Conservation (phyloP, 2,113 vertebrate genomes). For the Vidua macroura region DNA sequence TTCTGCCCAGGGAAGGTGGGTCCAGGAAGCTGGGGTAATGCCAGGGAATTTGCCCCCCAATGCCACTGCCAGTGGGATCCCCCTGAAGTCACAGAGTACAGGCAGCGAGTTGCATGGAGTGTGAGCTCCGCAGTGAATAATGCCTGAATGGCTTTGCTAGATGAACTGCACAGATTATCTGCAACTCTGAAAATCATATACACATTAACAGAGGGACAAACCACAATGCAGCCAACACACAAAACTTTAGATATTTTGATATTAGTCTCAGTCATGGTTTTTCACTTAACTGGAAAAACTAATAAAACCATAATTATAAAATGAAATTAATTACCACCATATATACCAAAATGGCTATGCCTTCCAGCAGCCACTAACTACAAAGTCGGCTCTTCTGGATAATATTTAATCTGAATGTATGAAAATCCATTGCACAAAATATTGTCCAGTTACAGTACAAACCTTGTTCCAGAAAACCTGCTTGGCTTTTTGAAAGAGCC, state of each 20-base stretch:
- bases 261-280: not conserved
- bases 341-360: not conserved
- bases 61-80: not conserved
- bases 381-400: not conserved
- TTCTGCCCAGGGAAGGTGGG: not conserved
- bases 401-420: conserved; percentile 9
- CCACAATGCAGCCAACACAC: not conserved
- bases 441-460: conserved; percentile 1
- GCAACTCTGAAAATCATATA: not conserved
- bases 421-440: conserved; percentile 30
- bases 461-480: conserved; percentile 55
- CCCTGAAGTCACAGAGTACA: not conserved
- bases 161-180: not conserved
- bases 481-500: conserved; percentile 3
- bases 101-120: rapidly evolving
- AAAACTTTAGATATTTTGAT: not conserved
- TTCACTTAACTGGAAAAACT: conserved; percentile 1
- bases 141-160: not conserved
- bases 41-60: not conserved
- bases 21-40: not conserved
- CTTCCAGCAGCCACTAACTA: not conserved
- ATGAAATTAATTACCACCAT: not conserved
- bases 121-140: rapidly evolving
- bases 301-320: not conserved
- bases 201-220: not conserved